Conservation (phyloP, 1,140 invertebrate species). For the Drosophila ficusphila region DNA sequence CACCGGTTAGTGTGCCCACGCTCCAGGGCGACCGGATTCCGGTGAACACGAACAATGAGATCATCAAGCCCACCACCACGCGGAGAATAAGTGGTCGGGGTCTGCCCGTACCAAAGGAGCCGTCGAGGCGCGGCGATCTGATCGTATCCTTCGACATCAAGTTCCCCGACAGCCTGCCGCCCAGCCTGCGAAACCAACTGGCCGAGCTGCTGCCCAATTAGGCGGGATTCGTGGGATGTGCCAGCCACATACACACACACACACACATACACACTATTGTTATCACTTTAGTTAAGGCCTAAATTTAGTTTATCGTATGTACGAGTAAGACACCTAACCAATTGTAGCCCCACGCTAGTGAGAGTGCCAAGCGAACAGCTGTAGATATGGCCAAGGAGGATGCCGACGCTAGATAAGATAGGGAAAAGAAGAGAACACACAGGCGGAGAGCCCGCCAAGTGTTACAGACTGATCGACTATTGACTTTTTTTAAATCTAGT, state of each 20-base stretch:
- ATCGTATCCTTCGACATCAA: conserved; percentile 95
- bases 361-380: conserved; percentile 43
- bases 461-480: conserved; percentile 65
- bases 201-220: conserved; percentile 88
- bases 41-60: conserved; percentile 89
- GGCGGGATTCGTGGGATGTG: conserved; percentile 16
- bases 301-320: conserved; percentile 29
- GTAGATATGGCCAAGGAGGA: conserved; percentile 41
- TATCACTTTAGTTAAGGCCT: conserved; percentile 45
- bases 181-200: conserved; percentile 89
- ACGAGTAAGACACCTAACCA: conserved; percentile 23
- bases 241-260: too few species aligned
- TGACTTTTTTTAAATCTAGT: conserved; percentile 8
- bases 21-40: conserved; percentile 90
- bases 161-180: conserved; percentile 91
- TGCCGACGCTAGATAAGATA: conserved; percentile 30
- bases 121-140: conserved; percentile 91
- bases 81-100: conserved; percentile 92
- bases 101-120: conserved; percentile 94
- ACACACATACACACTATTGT: conserved; percentile 14
- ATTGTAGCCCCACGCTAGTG: conserved; percentile 9
- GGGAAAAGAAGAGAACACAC: conserved; percentile 28
- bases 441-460: conserved; percentile 36
- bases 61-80: conserved; percentile 92
- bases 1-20: conserved; percentile 91